These are phyloP conservation scores for Triplophysa tibetana DNA, from an alignment of 2,113 vertebrate genomes.

Conservation along the genomic window DNA sequence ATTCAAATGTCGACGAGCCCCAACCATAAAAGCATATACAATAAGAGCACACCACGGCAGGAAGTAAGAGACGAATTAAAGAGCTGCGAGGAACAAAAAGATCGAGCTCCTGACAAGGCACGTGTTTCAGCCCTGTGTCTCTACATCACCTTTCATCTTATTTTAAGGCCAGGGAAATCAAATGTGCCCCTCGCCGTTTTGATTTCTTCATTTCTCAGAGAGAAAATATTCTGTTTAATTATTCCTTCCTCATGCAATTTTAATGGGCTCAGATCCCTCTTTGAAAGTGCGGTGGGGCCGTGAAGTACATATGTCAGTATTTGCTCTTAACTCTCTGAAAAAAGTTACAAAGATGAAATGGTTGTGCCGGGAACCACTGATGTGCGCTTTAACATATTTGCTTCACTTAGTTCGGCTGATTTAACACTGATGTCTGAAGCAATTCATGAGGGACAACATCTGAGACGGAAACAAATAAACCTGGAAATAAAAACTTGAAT, in stretches of 20 bases:
- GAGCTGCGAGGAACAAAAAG: constrained; percentile 72
- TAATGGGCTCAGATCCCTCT: constrained; percentile 66
- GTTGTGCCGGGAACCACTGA: constrained; percentile 72
- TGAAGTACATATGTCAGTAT: constrained; percentile 79
- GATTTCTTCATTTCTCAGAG: constrained; percentile 72
- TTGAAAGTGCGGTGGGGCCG: constrained; percentile 69
- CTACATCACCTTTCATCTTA: constrained; percentile 68
- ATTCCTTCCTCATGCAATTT: constrained; percentile 76
- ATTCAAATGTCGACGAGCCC: constrained; percentile 72
- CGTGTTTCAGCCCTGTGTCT: constrained; percentile 66
- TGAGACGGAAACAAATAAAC: not conserved
- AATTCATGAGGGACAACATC: constrained; percentile 43
- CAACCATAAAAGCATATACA: constrained; percentile 74
- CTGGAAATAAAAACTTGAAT: constrained; percentile 11
- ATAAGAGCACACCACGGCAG: constrained; percentile 68
- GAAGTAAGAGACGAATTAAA: constrained; percentile 69
- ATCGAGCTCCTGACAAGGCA: constrained; percentile 69
- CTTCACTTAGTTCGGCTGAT: constrained; percentile 64
- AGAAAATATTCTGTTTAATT: constrained; percentile 76
- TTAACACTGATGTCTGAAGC: constrained; percentile 43
- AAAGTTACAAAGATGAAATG: constrained; percentile 65
- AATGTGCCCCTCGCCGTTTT: constrained; percentile 60
- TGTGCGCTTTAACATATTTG: constrained; percentile 76
- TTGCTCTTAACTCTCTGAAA: constrained; percentile 64
- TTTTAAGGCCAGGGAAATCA: constrained; percentile 69